These are phyloP conservation scores for Solenopsis fugax DNA, from an alignment of 1,140 invertebrate species.

Conservation along the genomic window DNA sequence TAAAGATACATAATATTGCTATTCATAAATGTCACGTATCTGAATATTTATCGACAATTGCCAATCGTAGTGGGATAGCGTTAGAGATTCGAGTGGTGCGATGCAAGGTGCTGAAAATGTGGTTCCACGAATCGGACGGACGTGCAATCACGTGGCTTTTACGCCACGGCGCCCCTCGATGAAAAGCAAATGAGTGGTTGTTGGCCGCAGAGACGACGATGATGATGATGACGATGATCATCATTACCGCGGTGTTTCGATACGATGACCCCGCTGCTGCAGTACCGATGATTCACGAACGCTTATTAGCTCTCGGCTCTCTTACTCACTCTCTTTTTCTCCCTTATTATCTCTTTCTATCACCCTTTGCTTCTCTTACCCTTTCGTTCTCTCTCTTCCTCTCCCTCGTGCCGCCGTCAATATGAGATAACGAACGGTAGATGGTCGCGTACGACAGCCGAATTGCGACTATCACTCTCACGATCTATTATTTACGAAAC, in stretches of 20 bases:
- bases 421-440: constrained; percentile 64
- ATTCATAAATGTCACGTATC: not conserved
- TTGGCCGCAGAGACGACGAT: constrained; percentile 69
- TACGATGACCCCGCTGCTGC: constrained; percentile 62
- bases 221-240: constrained; percentile 71
- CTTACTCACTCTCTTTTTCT: constrained; percentile 13
- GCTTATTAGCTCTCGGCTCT: constrained; percentile 37
- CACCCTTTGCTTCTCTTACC: not conserved
- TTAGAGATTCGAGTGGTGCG: constrained; percentile 8
- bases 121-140: constrained; percentile 66
- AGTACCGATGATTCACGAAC: constrained; percentile 59
- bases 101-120: constrained; percentile 30
- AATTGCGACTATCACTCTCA: constrained; percentile 54
- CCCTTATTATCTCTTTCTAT: constrained; percentile 31
- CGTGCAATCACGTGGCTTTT: constrained; percentile 74
- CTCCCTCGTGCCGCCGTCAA: constrained; percentile 26
- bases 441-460: not conserved
- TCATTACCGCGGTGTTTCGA: constrained; percentile 67
- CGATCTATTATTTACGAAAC: constrained; percentile 61
- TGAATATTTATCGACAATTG: not conserved
- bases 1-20: not conserved
- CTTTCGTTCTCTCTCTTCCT: not conserved
- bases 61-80: not conserved
- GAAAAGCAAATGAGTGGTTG: constrained; percentile 63
- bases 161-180: constrained; percentile 54